Percentiles rank a stretch among this genome's conserved stretches.
Conservation (phyloP, 1,140 invertebrate genomes). For the Phymastichus coffea region DNA sequence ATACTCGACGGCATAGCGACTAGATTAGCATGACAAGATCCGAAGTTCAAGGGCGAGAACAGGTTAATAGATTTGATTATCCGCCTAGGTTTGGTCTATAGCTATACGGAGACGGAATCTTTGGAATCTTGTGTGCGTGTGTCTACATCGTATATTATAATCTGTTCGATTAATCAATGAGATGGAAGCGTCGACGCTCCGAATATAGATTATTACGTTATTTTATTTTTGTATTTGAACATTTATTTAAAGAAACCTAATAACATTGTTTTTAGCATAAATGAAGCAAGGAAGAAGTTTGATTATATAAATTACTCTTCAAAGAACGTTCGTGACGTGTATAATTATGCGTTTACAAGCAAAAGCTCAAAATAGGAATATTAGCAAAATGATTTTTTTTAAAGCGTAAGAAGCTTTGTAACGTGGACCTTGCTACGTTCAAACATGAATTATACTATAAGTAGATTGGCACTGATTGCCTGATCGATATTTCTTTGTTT, state of each 20-base stretch:
- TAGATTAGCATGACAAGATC: slow-evolving; percentile 24
- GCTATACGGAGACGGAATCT: slow-evolving; percentile 10
- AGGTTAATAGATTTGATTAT: slow-evolving; percentile 7
- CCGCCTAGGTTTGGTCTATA: slow-evolving; percentile 9
- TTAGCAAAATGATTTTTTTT: neutral
- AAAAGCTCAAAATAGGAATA: too few species aligned
- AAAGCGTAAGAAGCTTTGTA: too few species aligned
- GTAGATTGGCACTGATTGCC: slow-evolving; percentile 3
- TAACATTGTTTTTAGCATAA: neutral
- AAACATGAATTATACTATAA: too few species aligned
- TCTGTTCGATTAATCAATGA: neutral
- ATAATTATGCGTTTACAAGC: too few species aligned
- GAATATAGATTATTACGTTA: neutral
- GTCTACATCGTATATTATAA: slow-evolving; percentile 10
- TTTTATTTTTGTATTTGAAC: slow-evolving; percentile 5
- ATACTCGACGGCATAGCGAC: neutral
- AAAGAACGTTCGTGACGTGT: too few species aligned
- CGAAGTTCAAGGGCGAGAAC: slow-evolving; percentile 14
- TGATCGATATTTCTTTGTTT: too few species aligned
- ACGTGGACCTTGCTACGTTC: neutral
- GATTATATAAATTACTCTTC: too few species aligned
- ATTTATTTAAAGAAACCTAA: neutral
- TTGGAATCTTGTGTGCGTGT: slow-evolving; percentile 13
- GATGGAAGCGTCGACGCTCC: neutral
- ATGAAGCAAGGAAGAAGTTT: neutral